These are phyloP conservation scores for Stenodera caucasica DNA, from an alignment of 2,888 invertebrate species.

Conservation along the genomic window DNA sequence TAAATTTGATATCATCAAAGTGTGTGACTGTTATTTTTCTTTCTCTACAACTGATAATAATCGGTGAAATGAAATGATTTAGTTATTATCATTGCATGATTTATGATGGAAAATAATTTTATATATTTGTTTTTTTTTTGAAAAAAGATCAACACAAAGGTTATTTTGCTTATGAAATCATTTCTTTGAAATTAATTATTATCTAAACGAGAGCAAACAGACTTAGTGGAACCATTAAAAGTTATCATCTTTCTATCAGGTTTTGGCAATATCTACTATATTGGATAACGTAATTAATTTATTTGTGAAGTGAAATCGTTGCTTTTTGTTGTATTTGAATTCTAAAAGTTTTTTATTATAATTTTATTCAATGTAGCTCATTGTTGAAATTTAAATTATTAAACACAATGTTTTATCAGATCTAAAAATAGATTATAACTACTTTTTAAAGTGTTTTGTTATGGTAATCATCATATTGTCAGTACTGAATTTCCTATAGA, in stretches of 20 bases:
- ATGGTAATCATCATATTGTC: neutral
- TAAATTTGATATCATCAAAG: neutral
- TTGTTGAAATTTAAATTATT: neutral
- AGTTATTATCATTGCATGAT: neutral
- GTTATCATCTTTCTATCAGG: too few relatives aligned
- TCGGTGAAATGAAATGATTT: neutral
- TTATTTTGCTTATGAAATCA: neutral
- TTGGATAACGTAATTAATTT: too few relatives aligned
- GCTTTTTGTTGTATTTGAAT: too few relatives aligned
- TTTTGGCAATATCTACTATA: too few relatives aligned
- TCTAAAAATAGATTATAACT: slow-evolving; percentile 2
- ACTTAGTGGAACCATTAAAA: neutral
- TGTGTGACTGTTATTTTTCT: too few relatives aligned
- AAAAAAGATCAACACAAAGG: too few relatives aligned
- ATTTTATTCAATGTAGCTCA: neutral
- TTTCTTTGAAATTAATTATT: neutral
- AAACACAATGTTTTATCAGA: neutral
- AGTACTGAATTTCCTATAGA: neutral
- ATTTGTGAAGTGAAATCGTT: too few relatives aligned
- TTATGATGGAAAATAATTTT: neutral
- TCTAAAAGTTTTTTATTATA: neutral
- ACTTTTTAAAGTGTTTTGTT: neutral
- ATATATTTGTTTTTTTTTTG: neutral
- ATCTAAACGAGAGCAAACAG: neutral
- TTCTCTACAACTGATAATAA: too few relatives aligned